Evolutionary conservation across 2,888 invertebrate genomes (phyloP), one percentile per base, ranked within the genome.

Genomic region (Cloeon dipterum): DNA sequence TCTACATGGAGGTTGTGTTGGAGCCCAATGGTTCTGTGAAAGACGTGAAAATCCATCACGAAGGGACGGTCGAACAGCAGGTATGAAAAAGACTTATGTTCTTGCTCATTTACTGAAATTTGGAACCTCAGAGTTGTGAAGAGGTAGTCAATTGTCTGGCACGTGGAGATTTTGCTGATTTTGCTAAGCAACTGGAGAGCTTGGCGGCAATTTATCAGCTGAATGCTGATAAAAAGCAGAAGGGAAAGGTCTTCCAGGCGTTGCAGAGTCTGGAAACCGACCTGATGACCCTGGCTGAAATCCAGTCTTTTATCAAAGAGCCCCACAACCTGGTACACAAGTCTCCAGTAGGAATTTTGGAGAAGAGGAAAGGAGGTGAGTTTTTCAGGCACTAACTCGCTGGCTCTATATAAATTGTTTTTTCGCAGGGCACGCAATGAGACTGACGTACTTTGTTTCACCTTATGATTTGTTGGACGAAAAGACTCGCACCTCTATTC

Each of bases 221-320:
- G 10, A 86, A 85, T 59, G 86, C 88, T 8, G 93, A 94, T 51
- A 89, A 89, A 53, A 89, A 88, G 59, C 74, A 86, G 7, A 93
- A 89, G 60, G 79, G 76, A 45, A 89, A 91, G 61, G 89, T 89
- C 3, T 91, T 85, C 52, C 77, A 81, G 50, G 88, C 91, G 11
- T 61, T 94, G 36, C 85, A 86, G 52, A 85, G 88, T 21, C 63
- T 94, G 47, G 93, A 93, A 61, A 71, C 78, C 17, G 93, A 94
- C 60, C 63, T 94, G 39, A 74, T 70, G 45, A 74, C 74, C 35
- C 56, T 91, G 43, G 76, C 78, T 26, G 79, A 83, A 47, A 55
- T 79, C 21, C 77, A 82, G 51, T 70, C 69, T 38, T 71, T 71
- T 47, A 70, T 78, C 52, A 70, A 76, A 54, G 67, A 74, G 43